Percentiles rank a stretch among this genome's conserved stretches.
Conservation (phyloP, 2,888 invertebrate genomes). For the Omphaloscelis lunosa region DNA sequence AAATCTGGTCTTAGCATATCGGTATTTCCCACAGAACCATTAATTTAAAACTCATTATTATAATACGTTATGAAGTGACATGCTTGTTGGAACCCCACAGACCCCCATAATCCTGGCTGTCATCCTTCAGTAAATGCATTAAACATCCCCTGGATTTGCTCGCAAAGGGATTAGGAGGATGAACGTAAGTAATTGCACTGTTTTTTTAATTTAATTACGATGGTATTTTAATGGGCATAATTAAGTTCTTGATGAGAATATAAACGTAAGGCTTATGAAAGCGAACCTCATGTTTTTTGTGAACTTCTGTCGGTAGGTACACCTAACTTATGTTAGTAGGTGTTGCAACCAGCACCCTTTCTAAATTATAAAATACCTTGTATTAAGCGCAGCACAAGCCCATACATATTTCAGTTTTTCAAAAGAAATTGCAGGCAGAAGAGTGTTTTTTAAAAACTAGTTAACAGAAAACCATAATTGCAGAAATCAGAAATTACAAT, state of each 20-base stretch:
- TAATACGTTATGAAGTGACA: constrained; percentile 11
- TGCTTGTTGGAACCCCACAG: background rate
- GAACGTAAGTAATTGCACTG: constrained; percentile 42
- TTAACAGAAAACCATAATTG: no score
- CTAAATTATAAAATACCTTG: no score
- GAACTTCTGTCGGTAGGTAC: no score
- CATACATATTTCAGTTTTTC: no score
- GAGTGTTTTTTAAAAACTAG: no score
- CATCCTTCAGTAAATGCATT: constrained; percentile 24
- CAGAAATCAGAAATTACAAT: no score
- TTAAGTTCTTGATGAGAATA: background rate
- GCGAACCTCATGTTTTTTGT: no score
- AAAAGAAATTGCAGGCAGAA: no score
- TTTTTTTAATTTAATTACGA: constrained; percentile 30
- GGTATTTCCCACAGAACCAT: background rate
- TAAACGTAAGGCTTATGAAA: background rate
- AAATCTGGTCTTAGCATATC: background rate
- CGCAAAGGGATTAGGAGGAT: constrained; percentile 31
- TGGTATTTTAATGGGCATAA: background rate
- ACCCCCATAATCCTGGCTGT: constrained; percentile 35
- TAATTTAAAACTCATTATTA: constrained; percentile 11
- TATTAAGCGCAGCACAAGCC: no score
- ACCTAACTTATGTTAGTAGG: no score
- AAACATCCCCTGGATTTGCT: constrained; percentile 23
- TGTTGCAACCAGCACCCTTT: no score